phyloP scores from a whole-genome alignment of 2,797 vertebrate genomes.

The Danionella dracula region DNA sequence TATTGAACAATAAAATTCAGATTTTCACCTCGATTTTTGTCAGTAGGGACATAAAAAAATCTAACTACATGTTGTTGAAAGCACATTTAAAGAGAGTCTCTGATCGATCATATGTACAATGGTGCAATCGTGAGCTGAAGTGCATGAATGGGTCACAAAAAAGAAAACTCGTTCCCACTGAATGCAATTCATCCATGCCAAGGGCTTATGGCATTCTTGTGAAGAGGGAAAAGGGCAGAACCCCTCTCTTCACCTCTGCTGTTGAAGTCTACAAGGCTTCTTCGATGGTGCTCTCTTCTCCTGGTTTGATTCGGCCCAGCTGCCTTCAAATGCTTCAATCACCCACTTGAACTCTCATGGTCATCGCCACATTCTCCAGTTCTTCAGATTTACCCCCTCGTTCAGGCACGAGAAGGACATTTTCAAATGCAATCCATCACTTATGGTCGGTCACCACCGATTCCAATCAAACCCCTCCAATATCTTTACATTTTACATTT shows the following conservation, averaged over 20 bases:
- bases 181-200: conserved; percentile 38
- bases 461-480: conserved; percentile 34
- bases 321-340: conserved; percentile 59
- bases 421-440: conserved; percentile 43
- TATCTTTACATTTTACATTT: conserved; percentile 49
- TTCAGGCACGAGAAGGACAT: conserved; percentile 21
- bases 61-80: not conserved
- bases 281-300: conserved; percentile 28
- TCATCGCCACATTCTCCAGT: conserved; percentile 44
- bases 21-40: too few species aligned
- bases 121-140: conserved; percentile 8
- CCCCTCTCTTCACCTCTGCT: conserved; percentile 38
- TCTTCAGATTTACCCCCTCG: conserved; percentile 36
- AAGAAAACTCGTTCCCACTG: conserved; percentile 15
- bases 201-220: conserved; percentile 36
- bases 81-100: conserved; percentile 2
- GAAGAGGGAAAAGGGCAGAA: conserved; percentile 38
- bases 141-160: conserved; percentile 24
- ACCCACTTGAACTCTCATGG: conserved; percentile 45
- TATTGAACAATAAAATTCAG: too few species aligned
- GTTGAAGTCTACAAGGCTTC: conserved; percentile 34
- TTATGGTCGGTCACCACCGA: conserved; percentile 36
- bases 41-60: too few species aligned
- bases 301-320: conserved; percentile 61
- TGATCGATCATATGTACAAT: conserved; percentile 31